Conservation (phyloP, 1,140 invertebrate genomes). For the Drosophila littoralis region DNA sequence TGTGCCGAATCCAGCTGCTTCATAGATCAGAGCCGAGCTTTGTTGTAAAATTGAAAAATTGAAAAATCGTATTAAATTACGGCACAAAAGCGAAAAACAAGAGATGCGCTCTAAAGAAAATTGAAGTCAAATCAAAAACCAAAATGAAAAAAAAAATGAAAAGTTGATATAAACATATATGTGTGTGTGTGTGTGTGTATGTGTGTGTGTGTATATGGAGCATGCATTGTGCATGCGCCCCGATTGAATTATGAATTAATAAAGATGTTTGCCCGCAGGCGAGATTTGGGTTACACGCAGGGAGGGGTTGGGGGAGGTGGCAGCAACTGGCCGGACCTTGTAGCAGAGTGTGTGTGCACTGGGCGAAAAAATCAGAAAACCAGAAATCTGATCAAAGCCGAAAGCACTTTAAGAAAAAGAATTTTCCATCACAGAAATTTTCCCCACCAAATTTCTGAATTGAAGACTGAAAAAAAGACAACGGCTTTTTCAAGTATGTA, state of each 20-base stretch:
- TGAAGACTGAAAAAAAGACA: too few relatives aligned
- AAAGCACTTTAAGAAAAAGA: too few relatives aligned
- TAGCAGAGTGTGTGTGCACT: conserved; percentile 4
- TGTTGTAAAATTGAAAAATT: conserved; percentile 67
- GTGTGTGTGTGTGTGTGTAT: neutral
- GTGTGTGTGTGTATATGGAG: neutral
- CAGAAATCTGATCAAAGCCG: too few relatives aligned
- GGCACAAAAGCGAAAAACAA: conserved; percentile 42
- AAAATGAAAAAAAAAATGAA: conserved; percentile 16
- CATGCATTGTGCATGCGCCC: conserved; percentile 40
- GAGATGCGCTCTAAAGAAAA: conserved; percentile 43
- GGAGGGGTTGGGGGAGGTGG: conserved; percentile 10
- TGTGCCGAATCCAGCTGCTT: conserved; percentile 1
- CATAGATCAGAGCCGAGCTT: conserved; percentile 1
- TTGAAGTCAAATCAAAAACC: conserved; percentile 73
- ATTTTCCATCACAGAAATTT: too few relatives aligned
- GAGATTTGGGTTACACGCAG: conserved; percentile 78
- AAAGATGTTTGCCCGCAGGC: conserved; percentile 82
- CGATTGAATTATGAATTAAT: conserved; percentile 83
- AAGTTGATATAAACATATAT: neutral
- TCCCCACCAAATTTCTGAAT: too few relatives aligned
- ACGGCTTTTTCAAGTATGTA: too few relatives aligned
- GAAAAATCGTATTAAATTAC: conserved; percentile 81
- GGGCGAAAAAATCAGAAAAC: neutral
- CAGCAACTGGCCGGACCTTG: conserved; percentile 17